phyloP scores from a whole-genome alignment of 2,797 vertebrate species.

The Falco rusticolus region DNA sequence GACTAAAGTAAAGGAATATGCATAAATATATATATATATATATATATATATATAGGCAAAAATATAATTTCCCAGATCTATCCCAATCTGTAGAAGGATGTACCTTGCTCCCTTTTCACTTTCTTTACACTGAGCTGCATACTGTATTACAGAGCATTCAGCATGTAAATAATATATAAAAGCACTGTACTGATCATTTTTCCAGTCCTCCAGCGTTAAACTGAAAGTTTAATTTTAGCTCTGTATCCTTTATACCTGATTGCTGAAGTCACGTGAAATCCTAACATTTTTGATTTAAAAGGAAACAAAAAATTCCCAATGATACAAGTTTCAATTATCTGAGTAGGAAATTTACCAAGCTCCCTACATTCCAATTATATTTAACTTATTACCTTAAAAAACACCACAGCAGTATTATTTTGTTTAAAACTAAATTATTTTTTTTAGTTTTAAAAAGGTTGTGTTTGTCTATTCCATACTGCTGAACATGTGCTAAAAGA shows the following conservation, averaged over 20 bases:
- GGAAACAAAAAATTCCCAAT: not conserved
- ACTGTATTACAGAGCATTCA: not conserved
- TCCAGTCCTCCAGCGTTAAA: not conserved
- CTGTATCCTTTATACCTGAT: not conserved
- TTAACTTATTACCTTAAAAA: not conserved
- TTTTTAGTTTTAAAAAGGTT: not conserved
- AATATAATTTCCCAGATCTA: not conserved
- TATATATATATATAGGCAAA: not conserved
- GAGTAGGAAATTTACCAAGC: not conserved
- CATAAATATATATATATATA: not conserved
- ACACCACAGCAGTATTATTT: not conserved
- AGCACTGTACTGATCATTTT: not conserved
- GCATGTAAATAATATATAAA: not conserved
- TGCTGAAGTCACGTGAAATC: not conserved
- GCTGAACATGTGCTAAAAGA: not conserved
- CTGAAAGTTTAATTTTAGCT: not conserved
- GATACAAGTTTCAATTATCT: not conserved
- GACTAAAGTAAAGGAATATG: not conserved
- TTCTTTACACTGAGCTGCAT: not conserved
- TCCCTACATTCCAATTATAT: not conserved
- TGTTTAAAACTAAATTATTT: not conserved
- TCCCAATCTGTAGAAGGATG: not conserved
- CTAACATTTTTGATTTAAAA: not conserved
- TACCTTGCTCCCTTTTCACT: not conserved
- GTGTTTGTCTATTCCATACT: not conserved